Conservation (phyloP, 2,113 vertebrate species). For the Platichthys stellatus region DNA sequence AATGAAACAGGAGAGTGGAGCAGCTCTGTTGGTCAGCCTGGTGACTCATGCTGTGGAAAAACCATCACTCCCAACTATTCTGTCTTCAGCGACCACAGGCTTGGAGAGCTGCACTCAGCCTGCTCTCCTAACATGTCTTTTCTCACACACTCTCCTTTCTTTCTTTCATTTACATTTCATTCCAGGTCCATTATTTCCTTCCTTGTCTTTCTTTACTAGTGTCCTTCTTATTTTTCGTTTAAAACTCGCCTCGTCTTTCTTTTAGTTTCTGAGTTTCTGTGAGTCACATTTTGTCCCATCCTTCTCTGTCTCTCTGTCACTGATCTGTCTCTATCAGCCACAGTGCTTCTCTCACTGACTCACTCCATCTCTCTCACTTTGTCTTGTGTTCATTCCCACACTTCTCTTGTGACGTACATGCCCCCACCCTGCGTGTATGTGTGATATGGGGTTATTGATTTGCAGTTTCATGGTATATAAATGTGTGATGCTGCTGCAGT, state of each 20-base stretch:
- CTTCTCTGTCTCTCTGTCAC: neutral
- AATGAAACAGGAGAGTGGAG: constrained; percentile 39
- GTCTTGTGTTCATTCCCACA: constrained; percentile 1
- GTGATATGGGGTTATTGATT: too few species aligned
- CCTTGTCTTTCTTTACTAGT: neutral
- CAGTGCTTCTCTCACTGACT: too few species aligned
- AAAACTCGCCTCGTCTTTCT: too few species aligned
- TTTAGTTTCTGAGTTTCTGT: neutral
- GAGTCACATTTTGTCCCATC: too few species aligned
- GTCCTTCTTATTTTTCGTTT: neutral
- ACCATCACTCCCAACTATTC: constrained; percentile 35
- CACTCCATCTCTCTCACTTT: too few species aligned
- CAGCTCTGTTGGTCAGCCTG: constrained; percentile 34
- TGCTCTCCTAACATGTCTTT: constrained; percentile 9
- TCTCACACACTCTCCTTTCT: neutral
- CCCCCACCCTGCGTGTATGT: neutral
- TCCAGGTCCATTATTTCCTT: neutral
- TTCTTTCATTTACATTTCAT: neutral
- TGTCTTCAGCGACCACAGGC: constrained; percentile 45
- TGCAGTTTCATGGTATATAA: too few species aligned
- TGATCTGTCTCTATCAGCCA: neutral
- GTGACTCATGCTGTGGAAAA: constrained; percentile 72
- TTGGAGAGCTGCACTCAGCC: constrained; percentile 14
- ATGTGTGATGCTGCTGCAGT: too few species aligned
- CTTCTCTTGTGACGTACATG: neutral